phyloP scores from a whole-genome alignment of 2,113 vertebrate species.

The Proteles cristata region DNA sequence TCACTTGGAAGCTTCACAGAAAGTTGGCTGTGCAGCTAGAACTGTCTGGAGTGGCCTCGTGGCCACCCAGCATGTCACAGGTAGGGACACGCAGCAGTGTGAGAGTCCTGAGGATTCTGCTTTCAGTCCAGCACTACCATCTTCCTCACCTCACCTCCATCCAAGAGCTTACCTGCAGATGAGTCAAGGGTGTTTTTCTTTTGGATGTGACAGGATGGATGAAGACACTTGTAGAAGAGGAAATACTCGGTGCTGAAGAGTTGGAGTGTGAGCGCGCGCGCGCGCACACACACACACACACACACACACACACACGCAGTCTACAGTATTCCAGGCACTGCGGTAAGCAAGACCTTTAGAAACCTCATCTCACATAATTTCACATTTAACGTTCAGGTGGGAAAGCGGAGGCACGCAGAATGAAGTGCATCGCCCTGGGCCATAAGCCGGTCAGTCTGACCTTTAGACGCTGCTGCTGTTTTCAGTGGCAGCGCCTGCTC shows the following conservation, averaged over 20 bases:
- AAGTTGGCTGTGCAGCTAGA: accelerated
- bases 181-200: background rate
- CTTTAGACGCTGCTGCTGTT: background rate
- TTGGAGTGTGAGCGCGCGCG: background rate
- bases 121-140: background rate
- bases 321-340: background rate
- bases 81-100: background rate
- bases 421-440: background rate
- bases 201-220: background rate
- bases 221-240: background rate
- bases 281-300: accelerated
- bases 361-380: background rate
- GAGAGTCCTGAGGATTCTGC: background rate
- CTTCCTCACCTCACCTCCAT: too few species aligned
- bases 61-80: background rate
- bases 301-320: too few species aligned
- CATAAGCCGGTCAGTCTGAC: accelerated
- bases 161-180: background rate
- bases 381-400: background rate
- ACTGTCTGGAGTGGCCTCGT: background rate
- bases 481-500: background rate
- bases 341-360: background rate
- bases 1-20: background rate
- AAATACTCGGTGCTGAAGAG: background rate
- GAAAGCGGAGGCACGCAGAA: background rate